phyloP scores from a whole-genome alignment of 2,797 vertebrate species.

The Vespertilio murinus region DNA sequence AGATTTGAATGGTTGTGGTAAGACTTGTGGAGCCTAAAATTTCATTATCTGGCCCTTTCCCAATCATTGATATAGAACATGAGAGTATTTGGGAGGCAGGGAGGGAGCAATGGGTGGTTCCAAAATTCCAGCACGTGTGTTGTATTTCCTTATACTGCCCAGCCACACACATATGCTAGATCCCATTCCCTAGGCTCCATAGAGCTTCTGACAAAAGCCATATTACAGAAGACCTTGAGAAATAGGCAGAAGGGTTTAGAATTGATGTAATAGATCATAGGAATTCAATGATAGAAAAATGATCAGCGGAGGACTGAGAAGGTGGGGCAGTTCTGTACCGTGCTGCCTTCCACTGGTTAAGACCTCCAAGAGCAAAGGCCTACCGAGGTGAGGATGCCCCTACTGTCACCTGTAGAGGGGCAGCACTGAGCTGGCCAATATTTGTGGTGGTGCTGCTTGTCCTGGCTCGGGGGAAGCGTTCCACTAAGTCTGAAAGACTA shows the following conservation, averaged over 20 bases:
- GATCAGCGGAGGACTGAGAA: no score
- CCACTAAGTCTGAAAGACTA: no score
- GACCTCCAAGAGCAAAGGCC: no score
- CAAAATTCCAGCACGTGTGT: not conserved
- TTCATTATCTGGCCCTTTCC: not conserved
- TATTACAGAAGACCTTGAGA: not conserved
- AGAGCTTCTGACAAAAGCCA: not conserved
- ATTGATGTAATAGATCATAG: not conserved
- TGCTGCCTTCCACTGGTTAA: no score
- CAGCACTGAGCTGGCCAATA: no score
- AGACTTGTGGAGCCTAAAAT: not conserved
- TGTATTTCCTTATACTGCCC: not conserved
- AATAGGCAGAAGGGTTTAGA: not conserved
- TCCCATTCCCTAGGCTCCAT: not conserved
- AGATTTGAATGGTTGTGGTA: not conserved
- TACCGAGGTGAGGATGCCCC: no score
- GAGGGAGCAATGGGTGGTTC: not conserved
- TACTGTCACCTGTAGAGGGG: no score
- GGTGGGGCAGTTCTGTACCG: no score
- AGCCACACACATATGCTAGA: not conserved
- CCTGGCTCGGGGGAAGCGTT: no score
- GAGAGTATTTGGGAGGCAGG: not conserved
- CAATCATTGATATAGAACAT: not conserved
- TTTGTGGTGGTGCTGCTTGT: no score
- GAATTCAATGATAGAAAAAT: not conserved